Evolutionary conservation across 2,888 invertebrate genomes (phyloP).

Genomic region (Drosophila kambysellisi): DNA sequence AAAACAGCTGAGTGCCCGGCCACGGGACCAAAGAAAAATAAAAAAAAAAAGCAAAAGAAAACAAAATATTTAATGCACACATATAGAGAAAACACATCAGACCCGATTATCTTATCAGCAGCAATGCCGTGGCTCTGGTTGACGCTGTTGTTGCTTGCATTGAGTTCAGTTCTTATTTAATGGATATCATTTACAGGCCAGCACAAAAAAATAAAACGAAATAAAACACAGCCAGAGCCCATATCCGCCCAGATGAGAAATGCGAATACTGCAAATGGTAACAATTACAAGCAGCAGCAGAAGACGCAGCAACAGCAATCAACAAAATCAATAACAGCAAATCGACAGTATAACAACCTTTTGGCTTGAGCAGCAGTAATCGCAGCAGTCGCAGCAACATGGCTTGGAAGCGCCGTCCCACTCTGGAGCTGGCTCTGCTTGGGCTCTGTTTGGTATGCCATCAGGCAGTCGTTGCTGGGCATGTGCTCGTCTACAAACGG

Average conservation of each 20-base stretch:
- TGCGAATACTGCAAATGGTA: constrained; percentile 71
- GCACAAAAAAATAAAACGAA: constrained; percentile 3
- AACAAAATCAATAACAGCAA: constrained; percentile 44
- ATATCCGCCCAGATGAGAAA: constrained; percentile 70
- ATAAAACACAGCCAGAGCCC: constrained; percentile 15
- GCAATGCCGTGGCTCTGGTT: constrained; percentile 34
- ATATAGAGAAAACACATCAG: constrained; percentile 11
- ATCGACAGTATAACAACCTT: constrained; percentile 48
- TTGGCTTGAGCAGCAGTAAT: constrained; percentile 20
- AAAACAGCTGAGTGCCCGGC: constrained; percentile 49
- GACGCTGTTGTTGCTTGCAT: constrained; percentile 45
- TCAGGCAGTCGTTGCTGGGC: constrained; percentile 55
- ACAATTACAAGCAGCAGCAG: constrained; percentile 54
- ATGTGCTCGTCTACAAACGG: constrained; percentile 77
- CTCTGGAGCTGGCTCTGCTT: constrained; percentile 57
- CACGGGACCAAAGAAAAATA: constrained; percentile 1
- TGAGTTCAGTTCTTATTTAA: constrained; percentile 34
- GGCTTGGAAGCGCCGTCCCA: constrained; percentile 45
- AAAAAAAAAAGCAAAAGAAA: constrained; percentile 12
- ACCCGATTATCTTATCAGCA: constrained; percentile 65
- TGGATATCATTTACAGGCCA: constrained; percentile 42
- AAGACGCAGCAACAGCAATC: constrained; percentile 42
- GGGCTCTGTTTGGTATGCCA: constrained; percentile 63
- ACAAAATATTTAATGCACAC: constrained; percentile 22
- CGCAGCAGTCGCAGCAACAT: constrained; percentile 30